Conservation (phyloP, 2,113 vertebrate genomes). For the Spea bombifrons region DNA sequence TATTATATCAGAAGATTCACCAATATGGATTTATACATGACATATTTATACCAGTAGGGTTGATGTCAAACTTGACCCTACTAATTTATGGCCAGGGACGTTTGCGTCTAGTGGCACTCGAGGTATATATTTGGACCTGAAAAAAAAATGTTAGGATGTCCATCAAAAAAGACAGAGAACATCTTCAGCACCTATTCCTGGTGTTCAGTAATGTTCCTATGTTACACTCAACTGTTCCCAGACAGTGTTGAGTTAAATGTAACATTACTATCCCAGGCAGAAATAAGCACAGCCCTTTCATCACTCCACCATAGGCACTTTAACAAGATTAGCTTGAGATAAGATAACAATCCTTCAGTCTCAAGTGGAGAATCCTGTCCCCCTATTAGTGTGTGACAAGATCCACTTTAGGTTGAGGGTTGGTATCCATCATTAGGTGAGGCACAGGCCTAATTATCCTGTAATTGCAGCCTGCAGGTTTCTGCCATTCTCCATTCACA, state of each 20-base stretch:
- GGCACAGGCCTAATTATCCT: conserved; percentile 78
- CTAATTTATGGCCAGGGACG: no score
- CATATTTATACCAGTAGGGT: no score
- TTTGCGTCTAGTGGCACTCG: no score
- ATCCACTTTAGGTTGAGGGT: conserved; percentile 67
- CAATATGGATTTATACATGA: no score
- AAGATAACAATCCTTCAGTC: conserved; percentile 73
- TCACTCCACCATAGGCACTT: conserved; percentile 62
- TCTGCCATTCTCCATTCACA: conserved; percentile 55
- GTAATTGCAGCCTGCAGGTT: conserved; percentile 75
- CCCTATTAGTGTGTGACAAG: conserved; percentile 72
- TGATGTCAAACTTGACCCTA: no score
- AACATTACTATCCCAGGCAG: conserved; percentile 43
- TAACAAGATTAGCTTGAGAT: conserved; percentile 75
- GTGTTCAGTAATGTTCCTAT: neutral
- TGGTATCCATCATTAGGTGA: conserved; percentile 81
- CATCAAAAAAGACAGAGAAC: no score
- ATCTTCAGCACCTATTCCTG: no score
- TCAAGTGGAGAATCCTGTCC: conserved; percentile 64
- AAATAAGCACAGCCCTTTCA: conserved; percentile 44
- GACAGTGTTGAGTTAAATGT: conserved; percentile 26
- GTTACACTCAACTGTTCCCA: neutral
- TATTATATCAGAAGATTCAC: no score
- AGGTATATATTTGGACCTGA: no score
- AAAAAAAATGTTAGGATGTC: no score